A percentile compares a stretch with the other conserved stretches of the same genome.
phyloP scores from a whole-genome alignment of 1,140 invertebrate species.

The Hycleus cichorii region DNA sequence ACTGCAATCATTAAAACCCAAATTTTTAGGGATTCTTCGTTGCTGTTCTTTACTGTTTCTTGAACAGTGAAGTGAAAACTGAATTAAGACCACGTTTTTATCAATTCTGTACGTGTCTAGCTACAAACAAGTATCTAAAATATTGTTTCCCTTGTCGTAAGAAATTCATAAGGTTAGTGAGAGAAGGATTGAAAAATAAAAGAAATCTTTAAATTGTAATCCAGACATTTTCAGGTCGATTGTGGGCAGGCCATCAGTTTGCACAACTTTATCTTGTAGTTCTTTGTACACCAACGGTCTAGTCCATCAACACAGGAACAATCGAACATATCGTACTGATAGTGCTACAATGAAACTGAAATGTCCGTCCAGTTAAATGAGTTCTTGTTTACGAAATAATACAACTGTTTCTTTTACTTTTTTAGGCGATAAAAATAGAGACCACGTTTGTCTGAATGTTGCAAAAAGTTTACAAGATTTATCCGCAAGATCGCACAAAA shows the following conservation, averaged over 20 bases:
- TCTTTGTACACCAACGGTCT: slow-evolving; percentile 37
- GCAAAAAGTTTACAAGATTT: no score
- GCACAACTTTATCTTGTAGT: slow-evolving; percentile 41
- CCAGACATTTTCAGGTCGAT: slow-evolving; percentile 33
- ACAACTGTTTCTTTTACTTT: neutral
- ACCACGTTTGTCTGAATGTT: neutral
- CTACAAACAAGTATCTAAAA: slow-evolving; percentile 29
- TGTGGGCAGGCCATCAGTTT: slow-evolving; percentile 36
- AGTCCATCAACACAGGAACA: slow-evolving; percentile 18
- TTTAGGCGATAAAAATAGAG: neutral
- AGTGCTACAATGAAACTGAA: no score
- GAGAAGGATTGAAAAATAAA: neutral
- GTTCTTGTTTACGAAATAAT: no score
- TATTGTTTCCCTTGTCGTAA: slow-evolving; percentile 33
- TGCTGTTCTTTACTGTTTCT: slow-evolving; percentile 79
- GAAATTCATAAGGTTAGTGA: slow-evolving; percentile 31
- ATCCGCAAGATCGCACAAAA: no score
- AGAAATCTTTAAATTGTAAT: slow-evolving; percentile 3
- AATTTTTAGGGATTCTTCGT: slow-evolving; percentile 78
- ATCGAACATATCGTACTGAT: slow-evolving; percentile 9
- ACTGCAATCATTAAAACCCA: neutral
- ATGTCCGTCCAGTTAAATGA: no score
- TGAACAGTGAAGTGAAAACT: slow-evolving; percentile 74
- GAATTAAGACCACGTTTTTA: slow-evolving; percentile 37
- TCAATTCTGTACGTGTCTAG: slow-evolving; percentile 27